phyloP scores from a whole-genome alignment of 2,888 invertebrate genomes.

The Dolomedes plantarius region DNA sequence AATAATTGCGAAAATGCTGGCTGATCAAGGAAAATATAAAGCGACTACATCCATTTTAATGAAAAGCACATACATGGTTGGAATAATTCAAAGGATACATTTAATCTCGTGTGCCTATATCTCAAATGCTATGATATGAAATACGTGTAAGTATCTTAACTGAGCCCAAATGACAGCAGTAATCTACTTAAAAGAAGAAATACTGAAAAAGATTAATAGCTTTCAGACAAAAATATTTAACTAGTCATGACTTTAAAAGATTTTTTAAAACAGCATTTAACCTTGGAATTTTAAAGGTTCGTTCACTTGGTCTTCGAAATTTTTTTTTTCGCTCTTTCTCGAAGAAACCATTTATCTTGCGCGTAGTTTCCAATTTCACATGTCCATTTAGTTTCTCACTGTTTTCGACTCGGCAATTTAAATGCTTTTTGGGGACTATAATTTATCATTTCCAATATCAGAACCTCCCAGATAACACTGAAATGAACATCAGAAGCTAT shows the following conservation, averaged over 20 bases:
- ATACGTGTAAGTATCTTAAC: too few species aligned
- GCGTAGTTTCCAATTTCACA: background rate
- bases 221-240: background rate
- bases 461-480: background rate
- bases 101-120: too few species aligned
- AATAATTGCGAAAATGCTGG: too few species aligned
- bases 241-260: background rate
- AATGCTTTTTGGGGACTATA: background rate
- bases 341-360: background rate
- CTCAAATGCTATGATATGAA: too few species aligned
- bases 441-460: background rate
- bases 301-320: background rate
- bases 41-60: too few species aligned
- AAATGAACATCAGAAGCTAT: background rate
- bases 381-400: background rate
- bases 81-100: too few species aligned
- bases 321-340: background rate
- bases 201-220: background rate
- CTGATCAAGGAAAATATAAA: too few species aligned
- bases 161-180: too few species aligned
- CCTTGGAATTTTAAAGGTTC: conserved; percentile 9
- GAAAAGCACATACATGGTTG: too few species aligned
- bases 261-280: background rate
- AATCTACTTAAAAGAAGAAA: too few species aligned
- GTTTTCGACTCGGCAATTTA: background rate